Evolutionary conservation across 2,888 invertebrate species (phyloP).

Genomic region (Troides aeacus): DNA sequence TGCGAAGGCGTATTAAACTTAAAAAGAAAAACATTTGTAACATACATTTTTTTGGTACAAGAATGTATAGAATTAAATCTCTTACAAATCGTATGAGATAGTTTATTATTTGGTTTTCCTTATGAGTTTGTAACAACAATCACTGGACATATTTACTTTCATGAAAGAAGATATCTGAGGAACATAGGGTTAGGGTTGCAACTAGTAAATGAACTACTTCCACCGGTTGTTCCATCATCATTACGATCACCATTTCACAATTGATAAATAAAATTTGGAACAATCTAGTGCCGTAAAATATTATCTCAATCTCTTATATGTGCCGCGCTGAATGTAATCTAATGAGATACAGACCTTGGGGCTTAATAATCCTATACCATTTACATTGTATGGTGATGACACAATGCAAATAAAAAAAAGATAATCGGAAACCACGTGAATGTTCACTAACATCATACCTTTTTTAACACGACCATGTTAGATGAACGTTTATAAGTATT

Average conservation of each 20-base stretch:
- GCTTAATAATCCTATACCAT: conserved; percentile 7
- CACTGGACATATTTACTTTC: too few species aligned
- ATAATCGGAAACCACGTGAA: conserved; percentile 14
- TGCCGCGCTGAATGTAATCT: conserved; percentile 4
- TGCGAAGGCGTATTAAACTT: too few species aligned
- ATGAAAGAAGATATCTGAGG: too few species aligned
- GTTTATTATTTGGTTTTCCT: too few species aligned
- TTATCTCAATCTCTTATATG: neutral
- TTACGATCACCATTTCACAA: neutral
- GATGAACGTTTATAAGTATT: neutral
- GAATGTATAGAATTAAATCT: too few species aligned
- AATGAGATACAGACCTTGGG: conserved; percentile 7
- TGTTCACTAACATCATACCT: conserved; percentile 1
- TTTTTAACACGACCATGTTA: conserved; percentile 1
- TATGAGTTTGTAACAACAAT: too few species aligned
- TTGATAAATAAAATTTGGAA: conserved; percentile 6
- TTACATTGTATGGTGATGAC: conserved; percentile 19
- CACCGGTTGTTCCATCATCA: neutral
- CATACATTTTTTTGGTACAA: too few species aligned
- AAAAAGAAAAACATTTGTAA: too few species aligned
- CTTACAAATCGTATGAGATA: too few species aligned
- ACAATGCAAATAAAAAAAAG: conserved; percentile 21
- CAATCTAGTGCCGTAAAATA: conserved; percentile 1
- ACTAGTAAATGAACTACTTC: too few species aligned
- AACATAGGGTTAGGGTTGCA: too few species aligned